A percentile compares a stretch with the other conserved stretches of the same genome.
These are phyloP conservation scores for Achroia grisella DNA, from an alignment of 1,140 invertebrate species.

Conservation along the genomic window DNA sequence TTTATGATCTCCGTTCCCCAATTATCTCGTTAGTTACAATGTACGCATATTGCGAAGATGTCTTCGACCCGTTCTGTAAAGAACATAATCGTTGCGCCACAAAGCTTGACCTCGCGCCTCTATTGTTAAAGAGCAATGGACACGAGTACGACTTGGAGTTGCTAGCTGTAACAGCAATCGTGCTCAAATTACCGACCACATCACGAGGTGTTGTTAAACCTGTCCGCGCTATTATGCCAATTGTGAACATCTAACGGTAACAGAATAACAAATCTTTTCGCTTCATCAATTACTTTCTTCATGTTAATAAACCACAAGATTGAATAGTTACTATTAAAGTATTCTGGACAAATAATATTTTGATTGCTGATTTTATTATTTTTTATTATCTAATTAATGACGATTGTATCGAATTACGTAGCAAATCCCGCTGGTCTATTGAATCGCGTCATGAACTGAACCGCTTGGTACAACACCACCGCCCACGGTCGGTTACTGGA, in stretches of 20 bases:
- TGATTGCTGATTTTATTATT: too few relatives aligned
- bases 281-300: background rate
- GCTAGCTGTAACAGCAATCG: constrained; percentile 12
- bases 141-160: constrained; percentile 11
- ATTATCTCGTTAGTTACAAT: constrained; percentile 9
- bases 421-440: constrained; percentile 24
- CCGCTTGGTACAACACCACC: constrained; percentile 20
- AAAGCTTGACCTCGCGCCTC: constrained; percentile 37
- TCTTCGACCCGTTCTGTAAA: constrained; percentile 39
- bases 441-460: constrained; percentile 25
- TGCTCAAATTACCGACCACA: constrained; percentile 25
- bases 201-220: constrained; percentile 24
- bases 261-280: constrained; percentile 4
- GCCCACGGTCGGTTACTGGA: constrained; percentile 29
- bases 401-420: constrained; percentile 17
- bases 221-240: constrained; percentile 18
- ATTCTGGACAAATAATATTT: too few relatives aligned
- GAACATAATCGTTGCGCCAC: constrained; percentile 40
- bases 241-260: constrained; percentile 27
- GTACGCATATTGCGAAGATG: constrained; percentile 30
- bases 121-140: constrained; percentile 34
- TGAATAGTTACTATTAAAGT: background rate
- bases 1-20: background rate
- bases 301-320: background rate
- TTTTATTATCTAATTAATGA: background rate